A percentile compares a stretch with the other conserved stretches of the same genome.
These are phyloP conservation scores for Catalaphyllia jardinei DNA, from an alignment of 64 coral and sea anemone genomes.

Conservation along the genomic window DNA sequence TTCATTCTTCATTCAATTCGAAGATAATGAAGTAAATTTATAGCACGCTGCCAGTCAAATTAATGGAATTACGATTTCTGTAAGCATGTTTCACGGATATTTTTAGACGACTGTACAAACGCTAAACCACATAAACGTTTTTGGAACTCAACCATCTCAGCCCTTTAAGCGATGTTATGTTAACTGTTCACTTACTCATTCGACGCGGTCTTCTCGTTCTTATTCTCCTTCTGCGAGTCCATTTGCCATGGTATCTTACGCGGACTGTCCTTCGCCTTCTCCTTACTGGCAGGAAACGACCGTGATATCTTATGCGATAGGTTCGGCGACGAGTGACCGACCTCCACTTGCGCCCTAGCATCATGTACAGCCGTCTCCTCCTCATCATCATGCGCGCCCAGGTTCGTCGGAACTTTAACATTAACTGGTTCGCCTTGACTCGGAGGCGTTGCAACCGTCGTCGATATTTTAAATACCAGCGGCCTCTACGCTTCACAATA, in stretches of 20 bases:
- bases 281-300: neutral
- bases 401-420: neutral
- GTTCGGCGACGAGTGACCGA: neutral
- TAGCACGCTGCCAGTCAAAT: no score
- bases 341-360: neutral
- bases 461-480: neutral
- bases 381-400: constrained; percentile 14
- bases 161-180: no score
- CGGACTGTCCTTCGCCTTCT: neutral
- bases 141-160: no score
- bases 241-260: neutral
- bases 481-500: neutral
- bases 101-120: no score
- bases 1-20: no score
- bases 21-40: no score
- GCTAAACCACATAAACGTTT: no score
- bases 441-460: neutral
- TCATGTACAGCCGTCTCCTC: constrained; percentile 21
- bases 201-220: neutral
- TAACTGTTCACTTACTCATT: neutral
- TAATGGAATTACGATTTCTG: no score
- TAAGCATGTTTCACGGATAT: no score
- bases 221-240: neutral
- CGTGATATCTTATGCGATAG: neutral
- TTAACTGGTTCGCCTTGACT: constrained; percentile 3